Evolutionary conservation across 2,113 vertebrate species (phyloP), one percentile per base, ranked within the genome.

Genomic region (Tympanuchus pallidicinctus): DNA sequence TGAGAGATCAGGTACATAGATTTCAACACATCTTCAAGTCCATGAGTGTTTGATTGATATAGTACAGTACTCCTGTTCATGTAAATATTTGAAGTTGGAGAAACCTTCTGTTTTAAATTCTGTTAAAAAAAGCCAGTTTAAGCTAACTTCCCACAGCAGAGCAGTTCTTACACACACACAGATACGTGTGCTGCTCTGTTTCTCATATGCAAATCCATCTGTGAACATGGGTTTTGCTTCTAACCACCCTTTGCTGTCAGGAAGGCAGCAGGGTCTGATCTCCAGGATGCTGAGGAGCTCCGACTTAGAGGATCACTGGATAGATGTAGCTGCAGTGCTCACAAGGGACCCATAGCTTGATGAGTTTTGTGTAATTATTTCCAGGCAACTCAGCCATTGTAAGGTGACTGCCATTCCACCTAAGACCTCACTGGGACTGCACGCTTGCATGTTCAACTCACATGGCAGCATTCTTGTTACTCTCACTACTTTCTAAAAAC

Each of bases 81-180:
- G 75, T 98, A 98, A 98, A 98, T 98, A 98, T 98, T 98, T 98
- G 95, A 97, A 97, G 91, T 94, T 95, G 72, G 84, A 96, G 96
- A 97, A 90, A 71, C 73, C 88, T 96, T 96, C 97, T 97, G 96
- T 95, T 97, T 97, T 97, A 95, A 97, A 94, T 92, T 91, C 92
- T 92, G 86, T 84, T 90, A 76, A 94, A 93, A 91, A 96, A 94
- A 95, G 48, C 10, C 38, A 83, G 64, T 92, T 95, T 73, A 80
- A 89, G 45, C 5, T 82, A 82, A 88, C 84, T 93, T 97, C 96
- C 89, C 93, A 71, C 57, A 88, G 90, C 87, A 95, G 89, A 96
- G 65, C 4, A 1, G 2, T 32, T 38, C 36, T 86, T 75, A 45
- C 72, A 59, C 67, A 56, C 15, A 28, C 34, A 40, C 30, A 34